These are phyloP conservation scores for Antidorcas marsupialis DNA, from an alignment of 2,113 vertebrate species.

Conservation along the genomic window DNA sequence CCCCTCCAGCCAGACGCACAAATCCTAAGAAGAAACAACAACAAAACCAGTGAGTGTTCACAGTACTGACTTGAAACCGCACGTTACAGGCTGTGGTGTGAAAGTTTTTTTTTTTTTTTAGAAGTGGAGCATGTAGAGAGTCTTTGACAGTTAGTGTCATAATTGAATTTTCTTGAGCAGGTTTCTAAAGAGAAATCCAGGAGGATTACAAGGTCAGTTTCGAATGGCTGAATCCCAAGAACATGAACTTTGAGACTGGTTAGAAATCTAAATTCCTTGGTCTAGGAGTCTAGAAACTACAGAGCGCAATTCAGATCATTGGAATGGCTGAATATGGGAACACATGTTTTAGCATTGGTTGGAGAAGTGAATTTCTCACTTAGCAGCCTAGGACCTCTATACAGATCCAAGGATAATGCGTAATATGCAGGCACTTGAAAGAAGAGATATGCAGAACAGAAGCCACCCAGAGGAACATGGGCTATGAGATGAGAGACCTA, in stretches of 20 bases:
- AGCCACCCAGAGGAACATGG: accelerated
- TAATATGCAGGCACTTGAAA: neutral
- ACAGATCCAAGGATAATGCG: accelerated
- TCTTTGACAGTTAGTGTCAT: too few relatives aligned
- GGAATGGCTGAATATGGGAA: too few relatives aligned
- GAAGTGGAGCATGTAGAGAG: too few relatives aligned
- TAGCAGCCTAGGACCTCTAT: neutral
- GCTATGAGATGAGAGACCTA: neutral
- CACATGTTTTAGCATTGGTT: neutral
- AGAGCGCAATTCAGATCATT: neutral
- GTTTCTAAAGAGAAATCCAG: neutral
- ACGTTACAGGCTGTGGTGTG: accelerated
- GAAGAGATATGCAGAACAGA: neutral
- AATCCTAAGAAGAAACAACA: too few relatives aligned
- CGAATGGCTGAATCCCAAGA: too few relatives aligned
- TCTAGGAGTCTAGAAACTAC: neutral
- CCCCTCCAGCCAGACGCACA: too few relatives aligned
- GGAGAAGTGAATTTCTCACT: neutral
- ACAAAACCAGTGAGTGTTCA: neutral
- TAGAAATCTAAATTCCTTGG: neutral
- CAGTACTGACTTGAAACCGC: too few relatives aligned
- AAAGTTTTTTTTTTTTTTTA: too few relatives aligned
- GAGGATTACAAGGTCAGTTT: too few relatives aligned
- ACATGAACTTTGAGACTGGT: too few relatives aligned
- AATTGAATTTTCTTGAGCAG: too few relatives aligned